Conservation (phyloP, 2,888 invertebrate species). For the Philaethria dido region DNA sequence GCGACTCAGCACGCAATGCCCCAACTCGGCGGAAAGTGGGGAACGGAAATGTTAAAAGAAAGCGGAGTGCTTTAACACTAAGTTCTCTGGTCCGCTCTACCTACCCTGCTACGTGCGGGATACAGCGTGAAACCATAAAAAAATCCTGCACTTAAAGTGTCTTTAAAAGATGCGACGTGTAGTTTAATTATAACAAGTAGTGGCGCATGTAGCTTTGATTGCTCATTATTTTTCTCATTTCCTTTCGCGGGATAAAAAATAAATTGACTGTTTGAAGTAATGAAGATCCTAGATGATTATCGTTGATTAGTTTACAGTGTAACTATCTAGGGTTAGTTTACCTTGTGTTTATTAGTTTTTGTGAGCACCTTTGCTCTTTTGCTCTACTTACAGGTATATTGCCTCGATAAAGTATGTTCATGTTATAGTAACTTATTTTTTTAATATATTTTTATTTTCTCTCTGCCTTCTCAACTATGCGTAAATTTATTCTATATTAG, state of each 20-base stretch:
- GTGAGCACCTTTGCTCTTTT: constrained; percentile 9
- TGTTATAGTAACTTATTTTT: neutral
- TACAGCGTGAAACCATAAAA: too few species aligned
- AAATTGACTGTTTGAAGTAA: constrained; percentile 48
- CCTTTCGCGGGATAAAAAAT: constrained; percentile 55
- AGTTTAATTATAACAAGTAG: constrained; percentile 34
- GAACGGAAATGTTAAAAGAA: too few species aligned
- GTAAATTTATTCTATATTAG: too few species aligned
- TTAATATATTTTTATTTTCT: neutral
- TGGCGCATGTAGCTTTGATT: constrained; percentile 48
- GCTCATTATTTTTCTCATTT: constrained; percentile 60
- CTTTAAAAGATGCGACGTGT: constrained; percentile 1
- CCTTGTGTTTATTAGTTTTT: constrained; percentile 11
- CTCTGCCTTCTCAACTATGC: too few species aligned
- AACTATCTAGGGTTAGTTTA: constrained; percentile 26
- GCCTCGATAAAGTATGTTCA: neutral
- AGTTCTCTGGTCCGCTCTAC: too few species aligned
- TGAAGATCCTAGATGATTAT: constrained; percentile 40
- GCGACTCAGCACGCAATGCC: too few species aligned
- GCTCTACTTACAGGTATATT: neutral
- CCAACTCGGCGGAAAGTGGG: too few species aligned
- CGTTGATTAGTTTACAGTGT: constrained; percentile 22
- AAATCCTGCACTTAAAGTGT: neutral
- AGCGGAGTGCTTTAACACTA: too few species aligned
- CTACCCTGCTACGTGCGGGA: too few species aligned